Conservation (phyloP, 30 jellyfish, hydroid and myxozoan species). For the Hydractinia echinata region DNA sequence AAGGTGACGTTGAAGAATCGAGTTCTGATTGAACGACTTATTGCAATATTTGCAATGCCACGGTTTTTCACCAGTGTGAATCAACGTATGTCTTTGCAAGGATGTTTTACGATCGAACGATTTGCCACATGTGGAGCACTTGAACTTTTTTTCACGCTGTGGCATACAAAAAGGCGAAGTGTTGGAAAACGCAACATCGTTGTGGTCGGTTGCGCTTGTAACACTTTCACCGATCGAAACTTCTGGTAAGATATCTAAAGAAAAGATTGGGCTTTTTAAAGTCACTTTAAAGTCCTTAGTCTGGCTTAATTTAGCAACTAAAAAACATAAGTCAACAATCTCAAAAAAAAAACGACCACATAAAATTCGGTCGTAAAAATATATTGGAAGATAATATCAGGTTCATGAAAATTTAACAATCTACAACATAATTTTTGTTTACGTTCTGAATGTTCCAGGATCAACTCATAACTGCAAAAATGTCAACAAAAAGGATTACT, state of each 20-base stretch:
- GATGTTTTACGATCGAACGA: constrained; percentile 29
- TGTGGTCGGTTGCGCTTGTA: not conserved
- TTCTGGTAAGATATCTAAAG: not conserved
- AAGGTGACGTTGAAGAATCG: constrained; percentile 15
- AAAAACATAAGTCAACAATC: no score
- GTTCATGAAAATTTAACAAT: no score
- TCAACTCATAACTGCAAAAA: no score
- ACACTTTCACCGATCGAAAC: not conserved
- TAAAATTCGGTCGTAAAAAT: no score
- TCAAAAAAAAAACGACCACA: no score
- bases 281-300: no score
- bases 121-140: constrained; percentile 13
- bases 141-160: not conserved
- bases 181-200: not conserved
- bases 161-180: not conserved
- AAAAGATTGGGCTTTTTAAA: no score
- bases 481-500: no score
- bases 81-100: constrained; percentile 16
- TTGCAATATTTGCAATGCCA: constrained; percentile 11
- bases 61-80: constrained; percentile 39
- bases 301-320: no score
- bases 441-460: no score
- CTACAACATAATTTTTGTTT: no score
- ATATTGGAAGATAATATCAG: no score
- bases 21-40: constrained; percentile 14